phyloP scores from a whole-genome alignment of 2,113 vertebrate genomes.

The Rynchops niger region DNA sequence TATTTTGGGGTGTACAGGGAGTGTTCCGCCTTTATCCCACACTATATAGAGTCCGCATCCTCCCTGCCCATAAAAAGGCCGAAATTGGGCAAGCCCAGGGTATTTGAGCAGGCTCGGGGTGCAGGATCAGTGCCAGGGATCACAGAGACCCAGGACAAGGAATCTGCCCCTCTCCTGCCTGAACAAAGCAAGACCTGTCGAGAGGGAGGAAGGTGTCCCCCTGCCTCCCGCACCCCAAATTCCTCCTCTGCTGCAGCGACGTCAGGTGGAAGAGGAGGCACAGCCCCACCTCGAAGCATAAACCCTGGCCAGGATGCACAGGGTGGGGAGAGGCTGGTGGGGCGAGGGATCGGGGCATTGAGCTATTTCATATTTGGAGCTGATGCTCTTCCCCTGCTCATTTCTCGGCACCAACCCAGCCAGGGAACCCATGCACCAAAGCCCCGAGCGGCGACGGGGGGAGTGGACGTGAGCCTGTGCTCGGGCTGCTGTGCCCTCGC shows the following conservation, averaged over 20 bases:
- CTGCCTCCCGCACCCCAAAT: not conserved
- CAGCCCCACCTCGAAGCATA: fast-evolving
- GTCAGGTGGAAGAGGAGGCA: not conserved
- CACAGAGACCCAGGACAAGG: not conserved
- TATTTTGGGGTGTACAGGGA: not conserved
- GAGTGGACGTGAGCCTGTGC: fast-evolving
- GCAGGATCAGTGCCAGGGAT: not conserved
- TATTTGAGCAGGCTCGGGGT: fast-evolving
- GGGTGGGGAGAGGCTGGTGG: not conserved
- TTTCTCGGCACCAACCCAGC: not conserved
- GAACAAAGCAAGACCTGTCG: not conserved
- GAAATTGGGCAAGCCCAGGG: fast-evolving
- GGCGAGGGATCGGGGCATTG: fast-evolving
- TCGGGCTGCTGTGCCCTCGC: fast-evolving
- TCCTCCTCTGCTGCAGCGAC: not conserved
- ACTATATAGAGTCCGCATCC: fast-evolving
- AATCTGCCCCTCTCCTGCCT: not conserved
- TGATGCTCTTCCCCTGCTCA: not conserved
- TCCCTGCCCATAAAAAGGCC: not conserved
- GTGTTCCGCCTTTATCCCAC: not conserved
- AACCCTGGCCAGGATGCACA: not conserved
- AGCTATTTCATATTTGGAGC: not conserved
- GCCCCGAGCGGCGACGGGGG: fast-evolving
- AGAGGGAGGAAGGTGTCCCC: not conserved
- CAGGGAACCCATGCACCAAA: not conserved